Evolutionary conservation across 2,797 vertebrate genomes (phyloP).

Genomic region (Sebastes iracundus): DNA sequence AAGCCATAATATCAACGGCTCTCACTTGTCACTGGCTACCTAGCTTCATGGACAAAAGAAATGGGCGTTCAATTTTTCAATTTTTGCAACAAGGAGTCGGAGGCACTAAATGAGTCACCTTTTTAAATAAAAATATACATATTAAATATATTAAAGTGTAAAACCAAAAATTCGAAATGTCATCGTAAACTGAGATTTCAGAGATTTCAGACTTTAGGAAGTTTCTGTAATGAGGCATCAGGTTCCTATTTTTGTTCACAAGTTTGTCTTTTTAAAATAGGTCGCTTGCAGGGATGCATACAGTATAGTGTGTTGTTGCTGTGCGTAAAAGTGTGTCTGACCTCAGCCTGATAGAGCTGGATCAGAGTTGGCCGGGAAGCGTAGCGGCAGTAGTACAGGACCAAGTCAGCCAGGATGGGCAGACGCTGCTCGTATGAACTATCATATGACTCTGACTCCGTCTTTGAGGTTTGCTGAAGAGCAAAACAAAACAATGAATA

Average conservation of each 20-base stretch:
- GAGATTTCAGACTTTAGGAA: no score
- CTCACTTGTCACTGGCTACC: no score
- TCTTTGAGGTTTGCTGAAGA: slow-evolving; percentile 86
- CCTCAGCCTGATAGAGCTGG: slow-evolving; percentile 96
- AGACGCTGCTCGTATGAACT: slow-evolving; percentile 82
- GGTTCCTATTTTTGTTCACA: neutral
- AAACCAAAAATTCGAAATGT: no score
- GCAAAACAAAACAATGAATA: neutral
- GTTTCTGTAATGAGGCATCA: no score
- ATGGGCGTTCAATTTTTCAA: no score
- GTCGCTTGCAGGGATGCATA: neutral
- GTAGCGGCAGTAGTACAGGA: slow-evolving; percentile 95
- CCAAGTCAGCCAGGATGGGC: slow-evolving; percentile 94
- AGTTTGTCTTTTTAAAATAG: neutral
- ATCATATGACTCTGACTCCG: slow-evolving; percentile 82
- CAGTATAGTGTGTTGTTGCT: neutral
- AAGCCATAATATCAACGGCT: no score
- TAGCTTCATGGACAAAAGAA: no score
- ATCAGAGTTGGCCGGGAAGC: slow-evolving; percentile 88
- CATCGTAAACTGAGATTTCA: no score
- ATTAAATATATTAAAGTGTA: no score
- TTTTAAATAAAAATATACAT: no score
- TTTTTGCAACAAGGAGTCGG: no score
- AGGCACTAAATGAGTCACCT: no score
- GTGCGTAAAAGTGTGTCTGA: slow-evolving; percentile 53